Base-by-base conservation (phyloP, 1,140 invertebrate genomes). In the Drosophila prosaltans region DNA sequence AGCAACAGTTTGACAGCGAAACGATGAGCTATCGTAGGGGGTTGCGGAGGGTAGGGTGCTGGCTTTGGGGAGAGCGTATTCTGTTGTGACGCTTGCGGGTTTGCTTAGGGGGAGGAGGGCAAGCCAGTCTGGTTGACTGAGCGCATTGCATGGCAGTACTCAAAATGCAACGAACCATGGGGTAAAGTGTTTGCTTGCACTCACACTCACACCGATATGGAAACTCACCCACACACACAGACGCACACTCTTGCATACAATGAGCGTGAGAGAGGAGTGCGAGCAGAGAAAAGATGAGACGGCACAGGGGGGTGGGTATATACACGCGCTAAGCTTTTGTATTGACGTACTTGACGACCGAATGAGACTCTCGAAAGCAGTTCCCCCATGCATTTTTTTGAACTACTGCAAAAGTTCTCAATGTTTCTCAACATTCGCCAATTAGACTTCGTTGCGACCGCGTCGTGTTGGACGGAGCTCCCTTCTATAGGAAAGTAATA, bases 1-100 rank as follows among this genome's bases (percentile, higher is more conserved):
- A 81, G 82, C 82, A 85, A 85, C 82, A 85, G 82, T 85, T 85
- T 77, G 65, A 57, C 45, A 68, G 26, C 8, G 51, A 11, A 21
- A n/a, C 26, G 39, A 58, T 10, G 30, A 39, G 36, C 32, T 40
- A 28, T n/a, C 7, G 26, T 9, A 9, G n/a, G 4, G 16, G 57
- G 16, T 16, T 16, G 16, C 16, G 16, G 16, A 16, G 11, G 16
- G 41, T 26, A 9, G 64, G 30, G 51, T n/a, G 67, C 36, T 43
- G 30, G 71, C 57, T 51, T 51, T 26, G 45, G 45, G 45, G 45
- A 10, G 45, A 26, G 45, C 26, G 21, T 51, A 26, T 51, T 51
- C 45, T 51, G 45, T 51, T 51, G 45, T 51, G 45, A 24, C 21
- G 45, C 21, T 26, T 26, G 45, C 4, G 9, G 21, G 5, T 43